Conservation (phyloP, 30 jellyfish, hydroid and myxozoan species). For the Nemopilema nomurai region DNA sequence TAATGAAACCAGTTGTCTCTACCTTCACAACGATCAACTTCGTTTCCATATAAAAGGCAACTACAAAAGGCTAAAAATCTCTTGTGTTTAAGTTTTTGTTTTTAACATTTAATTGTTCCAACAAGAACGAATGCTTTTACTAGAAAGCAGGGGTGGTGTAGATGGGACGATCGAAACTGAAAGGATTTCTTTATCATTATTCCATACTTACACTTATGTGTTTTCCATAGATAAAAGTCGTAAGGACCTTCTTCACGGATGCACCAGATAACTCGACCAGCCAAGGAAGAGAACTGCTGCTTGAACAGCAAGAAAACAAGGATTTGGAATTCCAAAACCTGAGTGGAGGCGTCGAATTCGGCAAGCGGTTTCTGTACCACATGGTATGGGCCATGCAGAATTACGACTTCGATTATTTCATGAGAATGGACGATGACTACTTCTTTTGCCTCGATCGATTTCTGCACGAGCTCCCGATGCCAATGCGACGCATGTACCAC, state of each 20-base stretch:
- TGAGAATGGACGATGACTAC: slow-evolving; percentile 86
- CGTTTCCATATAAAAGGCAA: no score
- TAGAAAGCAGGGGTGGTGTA: no score
- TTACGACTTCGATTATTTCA: slow-evolving; percentile 78
- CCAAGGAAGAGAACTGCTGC: slow-evolving; percentile 42
- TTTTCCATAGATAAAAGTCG: slow-evolving; percentile 39
- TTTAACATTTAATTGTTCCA: no score
- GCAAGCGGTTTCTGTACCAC: slow-evolving; percentile 82
- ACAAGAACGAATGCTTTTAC: no score
- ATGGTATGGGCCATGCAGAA: slow-evolving; percentile 86
- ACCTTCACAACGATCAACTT: no score
- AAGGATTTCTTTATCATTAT: no score
- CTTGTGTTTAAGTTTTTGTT: no score
- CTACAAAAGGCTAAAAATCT: no score
- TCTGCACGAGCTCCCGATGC: slow-evolving; percentile 66
- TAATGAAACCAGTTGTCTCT: no score
- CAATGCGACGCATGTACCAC: slow-evolving; percentile 39
- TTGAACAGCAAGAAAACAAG: slow-evolving; percentile 32
- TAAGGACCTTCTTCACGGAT: slow-evolving; percentile 72
- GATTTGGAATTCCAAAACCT: slow-evolving; percentile 74
- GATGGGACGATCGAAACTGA: no score
- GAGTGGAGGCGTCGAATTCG: slow-evolving; percentile 82
- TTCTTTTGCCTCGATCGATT: slow-evolving; percentile 69
- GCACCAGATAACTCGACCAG: slow-evolving; percentile 31
- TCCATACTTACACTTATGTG: background rate